phyloP scores from a whole-genome alignment of 1,140 invertebrate species.

The Atopsyche davidsoni region DNA sequence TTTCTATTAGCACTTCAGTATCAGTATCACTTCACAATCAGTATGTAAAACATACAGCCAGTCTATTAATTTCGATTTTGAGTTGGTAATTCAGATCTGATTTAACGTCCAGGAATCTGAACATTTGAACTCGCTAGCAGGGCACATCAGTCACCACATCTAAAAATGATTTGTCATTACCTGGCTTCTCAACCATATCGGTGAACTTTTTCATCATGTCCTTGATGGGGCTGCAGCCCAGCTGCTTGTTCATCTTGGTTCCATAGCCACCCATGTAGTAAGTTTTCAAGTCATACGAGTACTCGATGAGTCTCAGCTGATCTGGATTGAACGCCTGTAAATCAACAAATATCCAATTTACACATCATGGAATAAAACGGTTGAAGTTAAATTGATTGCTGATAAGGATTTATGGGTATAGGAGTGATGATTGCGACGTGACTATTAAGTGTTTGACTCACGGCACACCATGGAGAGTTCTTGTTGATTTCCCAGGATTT shows the following conservation, averaged over 20 bases:
- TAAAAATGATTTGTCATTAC: constrained; percentile 22
- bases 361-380: constrained; percentile 70
- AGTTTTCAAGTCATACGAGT: constrained; percentile 70
- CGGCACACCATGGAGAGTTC: constrained; percentile 65
- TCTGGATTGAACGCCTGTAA: constrained; percentile 57
- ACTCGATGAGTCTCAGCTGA: constrained; percentile 69
- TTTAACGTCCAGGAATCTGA: too few relatives aligned
- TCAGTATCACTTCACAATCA: too few relatives aligned
- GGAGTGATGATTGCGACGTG: too few relatives aligned
- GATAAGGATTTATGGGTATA: too few relatives aligned
- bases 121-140: too few relatives aligned
- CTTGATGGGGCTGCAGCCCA: constrained; percentile 68
- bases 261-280: constrained; percentile 75
- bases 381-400: too few relatives aligned
- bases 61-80: too few relatives aligned
- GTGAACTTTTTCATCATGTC: constrained; percentile 68
- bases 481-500: constrained; percentile 57
- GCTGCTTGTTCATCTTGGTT: constrained; percentile 53
- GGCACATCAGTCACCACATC: not conserved
- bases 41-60: too few relatives aligned
- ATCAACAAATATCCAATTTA: constrained; percentile 39
- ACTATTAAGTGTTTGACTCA: constrained; percentile 47
- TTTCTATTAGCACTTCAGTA: not conserved
- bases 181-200: constrained; percentile 42
- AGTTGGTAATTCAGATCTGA: too few relatives aligned